Base-by-base conservation (phyloP, 2,113 vertebrate genomes). In the Xenopus laevis region DNA sequence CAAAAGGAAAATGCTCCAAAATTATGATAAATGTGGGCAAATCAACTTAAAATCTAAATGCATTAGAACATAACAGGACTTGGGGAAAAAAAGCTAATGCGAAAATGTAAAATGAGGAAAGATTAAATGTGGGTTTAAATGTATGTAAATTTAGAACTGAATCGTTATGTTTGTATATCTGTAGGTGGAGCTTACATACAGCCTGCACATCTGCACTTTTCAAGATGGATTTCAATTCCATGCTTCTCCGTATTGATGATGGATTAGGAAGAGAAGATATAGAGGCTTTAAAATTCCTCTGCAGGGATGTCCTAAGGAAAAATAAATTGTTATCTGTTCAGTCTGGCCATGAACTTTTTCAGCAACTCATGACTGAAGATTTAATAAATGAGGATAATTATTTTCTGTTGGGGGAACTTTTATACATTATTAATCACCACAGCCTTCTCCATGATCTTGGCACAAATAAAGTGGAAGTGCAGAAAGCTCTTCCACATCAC, bases 271-370 rank as follows among this genome's bases (percentile, higher is more conserved):
- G 12, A 44, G 77, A 82, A 52, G 86, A 90, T 4, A 73, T 92
- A 71, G 83, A 81, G 63, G 71, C 74, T 63, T 70, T 92, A 27
- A 92, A 87, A 80, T 92, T 91, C 80, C 86, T 92, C 52, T 92
- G 90, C 77, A 58, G 0, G 45, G 88, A 83, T 59, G 74, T 83
- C 0, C 15, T 90, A 16, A 1, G 65, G 8, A 1, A 52, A 10
- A 81, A 13, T 74, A 84, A 70, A 59, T 77, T 92, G 18, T 82
- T 86, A 78, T 0, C 0, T 0, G 78, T 79, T 12, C 20, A 66
- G 17, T 82, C 84, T 13, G 86, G 82, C 46, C 11, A 20, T 6
- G 81, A 87, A 0, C 72, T 92, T 30, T 92, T 92, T 65, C 8
- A 67, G 1, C 71, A 79, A 27, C 84, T 90, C 0, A 64, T 87